Evolutionary conservation across 1,140 invertebrate genomes (phyloP), one percentile per base, ranked within the genome.

Genomic region (Euborellia annulipes): DNA sequence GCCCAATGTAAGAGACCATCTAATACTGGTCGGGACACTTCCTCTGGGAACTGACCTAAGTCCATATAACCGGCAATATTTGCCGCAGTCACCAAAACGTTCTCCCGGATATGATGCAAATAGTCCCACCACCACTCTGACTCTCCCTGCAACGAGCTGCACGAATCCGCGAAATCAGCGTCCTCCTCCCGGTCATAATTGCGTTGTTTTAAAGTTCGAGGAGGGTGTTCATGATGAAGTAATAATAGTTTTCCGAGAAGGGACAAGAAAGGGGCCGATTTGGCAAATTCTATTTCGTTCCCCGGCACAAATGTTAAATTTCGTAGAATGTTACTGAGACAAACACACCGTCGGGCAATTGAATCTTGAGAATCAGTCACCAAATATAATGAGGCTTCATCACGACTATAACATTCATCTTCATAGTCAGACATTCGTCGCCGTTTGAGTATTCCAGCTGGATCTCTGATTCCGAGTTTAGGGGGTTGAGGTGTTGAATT

Each of bases 291-390:
- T 8, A 67, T 66, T 63, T 98, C 94, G 64, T 98, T 98, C 38
- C 92, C 92, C 36, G 92, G 92, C 55, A 98, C 85, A 68, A 97
- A 98, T 0, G 92, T 95, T 51, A 98, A 72, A 62, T 93, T 97
- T 48, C 95, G 76, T 42, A 98, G 69, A 67, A 94, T 85, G 67
- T 93, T 85, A 40, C 87, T 93, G 46, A 95, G 68, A 60, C 86
- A 89, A 22, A 95, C 76, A 63, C 88, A 93, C 46, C 91, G 75
- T 46, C 83, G 74, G 2, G 85, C 85, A 20, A 95, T 62, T 47
- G 82, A 78, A 57, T 94, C 89, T 57, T 93, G 84, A 43, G 77
- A 80, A 54, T 94, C 90, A 39, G 77, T 80, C 0, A 88, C 73
- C 32, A 89, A 69, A 59, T 81, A 82, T 38, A 96, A 70, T 51